These are phyloP conservation scores for Nomada ruficornis DNA, from an alignment of 2,888 invertebrate species.

Conservation along the genomic window DNA sequence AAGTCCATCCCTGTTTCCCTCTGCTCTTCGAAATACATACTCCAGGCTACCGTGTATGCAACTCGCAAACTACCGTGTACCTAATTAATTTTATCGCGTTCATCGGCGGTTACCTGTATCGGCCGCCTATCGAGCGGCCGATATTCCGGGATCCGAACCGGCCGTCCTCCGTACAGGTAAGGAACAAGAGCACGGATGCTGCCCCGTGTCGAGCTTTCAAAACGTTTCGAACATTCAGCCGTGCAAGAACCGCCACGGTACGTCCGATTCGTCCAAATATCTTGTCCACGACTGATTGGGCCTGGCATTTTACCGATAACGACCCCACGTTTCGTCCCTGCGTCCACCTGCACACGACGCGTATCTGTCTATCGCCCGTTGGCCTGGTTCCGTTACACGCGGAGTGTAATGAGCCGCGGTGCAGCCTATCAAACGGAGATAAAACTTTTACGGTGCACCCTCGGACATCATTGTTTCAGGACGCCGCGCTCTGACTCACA, in stretches of 20 bases:
- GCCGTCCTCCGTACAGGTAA: background rate
- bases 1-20: conserved; percentile 8
- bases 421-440: conserved; percentile 51
- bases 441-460: conserved; percentile 50
- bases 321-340: conserved; percentile 41
- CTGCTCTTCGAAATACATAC: conserved; percentile 1
- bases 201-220: background rate
- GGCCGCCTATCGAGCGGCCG: conserved; percentile 20
- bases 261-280: conserved; percentile 51
- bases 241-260: conserved; percentile 32
- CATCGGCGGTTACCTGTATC: conserved; percentile 36
- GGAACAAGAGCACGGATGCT: background rate
- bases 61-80: conserved; percentile 42
- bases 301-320: conserved; percentile 69
- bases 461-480: conserved; percentile 12
- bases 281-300: conserved; percentile 51
- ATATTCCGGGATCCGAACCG: conserved; percentile 29
- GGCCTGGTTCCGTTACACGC: conserved; percentile 64
- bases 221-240: background rate
- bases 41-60: conserved; percentile 29
- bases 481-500: conserved; percentile 18
- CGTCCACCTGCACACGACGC: conserved; percentile 56
- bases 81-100: conserved; percentile 55
- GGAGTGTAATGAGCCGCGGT: conserved; percentile 51
- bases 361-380: conserved; percentile 45